These are phyloP conservation scores for Stegodyphus mimosarum DNA, from an alignment of 1,140 invertebrate genomes.

Conservation along the genomic window DNA sequence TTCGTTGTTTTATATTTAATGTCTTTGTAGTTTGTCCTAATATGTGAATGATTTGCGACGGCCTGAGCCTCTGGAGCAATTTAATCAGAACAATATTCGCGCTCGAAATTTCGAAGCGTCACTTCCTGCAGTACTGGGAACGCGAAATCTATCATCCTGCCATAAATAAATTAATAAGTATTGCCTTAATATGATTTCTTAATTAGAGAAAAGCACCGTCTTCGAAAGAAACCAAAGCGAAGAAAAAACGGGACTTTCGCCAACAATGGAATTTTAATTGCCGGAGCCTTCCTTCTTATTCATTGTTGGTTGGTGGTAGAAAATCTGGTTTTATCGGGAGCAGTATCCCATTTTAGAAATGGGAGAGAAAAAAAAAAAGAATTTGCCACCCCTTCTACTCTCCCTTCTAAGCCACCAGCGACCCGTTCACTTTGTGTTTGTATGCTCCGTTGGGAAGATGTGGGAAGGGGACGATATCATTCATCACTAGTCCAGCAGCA, in stretches of 20 bases:
- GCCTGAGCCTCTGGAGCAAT: neutral
- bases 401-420: neutral
- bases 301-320: slow-evolving; percentile 42
- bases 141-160: slow-evolving; percentile 26
- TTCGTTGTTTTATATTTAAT: too few relatives aligned
- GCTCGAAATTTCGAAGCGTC: neutral
- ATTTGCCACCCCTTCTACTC: slow-evolving; percentile 6
- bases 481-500: slow-evolving; percentile 50
- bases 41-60: neutral
- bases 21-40: too few relatives aligned
- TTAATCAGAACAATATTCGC: neutral
- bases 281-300: slow-evolving; percentile 27
- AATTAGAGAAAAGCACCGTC: slow-evolving; percentile 48
- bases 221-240: neutral
- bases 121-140: neutral
- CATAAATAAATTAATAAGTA: slow-evolving; percentile 49
- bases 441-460: neutral
- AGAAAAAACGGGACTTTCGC: slow-evolving; percentile 29
- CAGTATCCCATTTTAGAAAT: slow-evolving; percentile 50
- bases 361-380: slow-evolving; percentile 4
- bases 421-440: slow-evolving; percentile 33
- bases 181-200: slow-evolving; percentile 50
- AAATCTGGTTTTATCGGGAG: slow-evolving; percentile 55
- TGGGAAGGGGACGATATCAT: slow-evolving; percentile 5
- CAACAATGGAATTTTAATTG: slow-evolving; percentile 58